Conservation (phyloP, 92 coral and sea anemone genomes). For the Heteractis magnifica region DNA sequence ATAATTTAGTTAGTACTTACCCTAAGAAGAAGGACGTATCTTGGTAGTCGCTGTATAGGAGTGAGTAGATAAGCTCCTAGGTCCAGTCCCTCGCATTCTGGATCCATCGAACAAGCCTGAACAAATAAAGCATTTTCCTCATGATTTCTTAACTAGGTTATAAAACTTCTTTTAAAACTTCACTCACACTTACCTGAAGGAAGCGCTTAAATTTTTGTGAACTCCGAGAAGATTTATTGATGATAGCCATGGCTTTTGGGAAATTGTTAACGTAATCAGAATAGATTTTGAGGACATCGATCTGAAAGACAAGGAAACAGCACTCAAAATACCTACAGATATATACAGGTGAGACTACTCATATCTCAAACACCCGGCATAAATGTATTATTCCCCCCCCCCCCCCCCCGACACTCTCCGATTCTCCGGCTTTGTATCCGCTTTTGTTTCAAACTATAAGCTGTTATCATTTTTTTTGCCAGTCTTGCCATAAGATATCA, state of each 20-base stretch:
- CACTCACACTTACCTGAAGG: conserved; percentile 61
- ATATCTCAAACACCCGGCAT: no score
- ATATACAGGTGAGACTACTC: no score
- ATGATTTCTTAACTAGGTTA: background rate
- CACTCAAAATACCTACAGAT: no score
- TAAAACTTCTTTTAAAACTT: background rate
- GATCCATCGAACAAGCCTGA: conserved; percentile 75
- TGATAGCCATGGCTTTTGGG: conserved; percentile 90
- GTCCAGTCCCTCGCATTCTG: conserved; percentile 86
- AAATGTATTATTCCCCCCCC: no score
- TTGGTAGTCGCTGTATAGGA: conserved; percentile 94
- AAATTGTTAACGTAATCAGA: conserved; percentile 95
- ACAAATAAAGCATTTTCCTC: background rate
- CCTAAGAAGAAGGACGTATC: conserved; percentile 91
- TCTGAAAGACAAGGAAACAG: conserved; percentile 37
- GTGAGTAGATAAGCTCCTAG: conserved; percentile 90
- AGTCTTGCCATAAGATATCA: background rate
- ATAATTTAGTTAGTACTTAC: conserved; percentile 36
- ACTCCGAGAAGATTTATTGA: conserved; percentile 83
- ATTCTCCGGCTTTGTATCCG: background rate
- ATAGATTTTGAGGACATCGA: conserved; percentile 89
- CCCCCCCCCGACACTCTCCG: no score
- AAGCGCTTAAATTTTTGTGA: conserved; percentile 88
- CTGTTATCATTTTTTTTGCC: background rate
- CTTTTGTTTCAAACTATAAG: background rate